Conservation (phyloP, 2,797 vertebrate genomes). For the Scarus forsteni region DNA sequence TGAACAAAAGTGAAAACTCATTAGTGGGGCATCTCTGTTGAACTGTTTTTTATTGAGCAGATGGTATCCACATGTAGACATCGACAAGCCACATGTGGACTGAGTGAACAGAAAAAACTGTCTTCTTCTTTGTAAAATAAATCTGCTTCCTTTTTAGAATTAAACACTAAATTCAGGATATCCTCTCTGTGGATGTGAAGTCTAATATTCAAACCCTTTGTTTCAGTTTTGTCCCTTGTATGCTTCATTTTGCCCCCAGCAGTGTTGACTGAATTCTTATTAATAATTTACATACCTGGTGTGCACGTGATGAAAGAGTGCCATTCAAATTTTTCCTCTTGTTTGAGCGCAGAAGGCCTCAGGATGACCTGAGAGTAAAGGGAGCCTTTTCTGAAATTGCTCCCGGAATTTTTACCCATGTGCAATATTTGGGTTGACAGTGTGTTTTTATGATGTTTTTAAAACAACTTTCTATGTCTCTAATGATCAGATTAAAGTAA, state of each 20-base stretch:
- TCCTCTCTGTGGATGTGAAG: slow-evolving; percentile 2
- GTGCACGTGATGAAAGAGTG: not conserved
- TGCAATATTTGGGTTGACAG: no score
- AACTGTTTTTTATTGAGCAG: not conserved
- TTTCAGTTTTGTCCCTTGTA: not conserved
- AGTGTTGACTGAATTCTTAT: slow-evolving; percentile 22
- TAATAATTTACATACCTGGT: slow-evolving; percentile 51
- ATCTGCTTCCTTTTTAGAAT: not conserved
- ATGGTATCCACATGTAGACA: not conserved
- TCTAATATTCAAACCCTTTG: not conserved
- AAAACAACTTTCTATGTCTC: no score
- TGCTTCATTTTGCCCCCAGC: slow-evolving; percentile 20
- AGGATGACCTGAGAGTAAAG: not conserved
- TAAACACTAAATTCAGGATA: slow-evolving; percentile 1
- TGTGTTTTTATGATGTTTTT: no score
- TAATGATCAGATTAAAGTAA: no score
- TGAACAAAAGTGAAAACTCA: not conserved
- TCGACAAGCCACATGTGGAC: not conserved
- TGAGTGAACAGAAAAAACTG: not conserved
- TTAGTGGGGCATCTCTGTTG: not conserved
- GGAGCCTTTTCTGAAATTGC: not conserved
- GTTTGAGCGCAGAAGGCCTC: slow-evolving; percentile 1
- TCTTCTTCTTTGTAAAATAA: slow-evolving; percentile 4
- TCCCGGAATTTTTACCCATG: not conserved
- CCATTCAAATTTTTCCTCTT: not conserved